Percentiles rank a stretch among this genome's conserved stretches.
Evolutionary conservation across 2,797 vertebrate species (phyloP).

Genomic region (Onychomys torridus): DNA sequence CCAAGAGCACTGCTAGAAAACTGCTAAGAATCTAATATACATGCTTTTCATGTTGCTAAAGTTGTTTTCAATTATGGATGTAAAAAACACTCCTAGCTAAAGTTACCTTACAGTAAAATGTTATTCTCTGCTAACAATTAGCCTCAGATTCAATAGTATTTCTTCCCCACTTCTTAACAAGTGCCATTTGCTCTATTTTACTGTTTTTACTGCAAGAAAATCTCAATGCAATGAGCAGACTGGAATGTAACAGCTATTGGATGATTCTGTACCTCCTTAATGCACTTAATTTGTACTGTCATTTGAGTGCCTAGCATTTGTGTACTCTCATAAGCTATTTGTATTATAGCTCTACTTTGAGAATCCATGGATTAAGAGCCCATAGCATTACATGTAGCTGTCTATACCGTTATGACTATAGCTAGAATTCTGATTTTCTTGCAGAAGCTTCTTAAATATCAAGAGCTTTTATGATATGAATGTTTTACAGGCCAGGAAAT

Average conservation of each 20-base stretch:
- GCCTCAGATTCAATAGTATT: constrained; percentile 42
- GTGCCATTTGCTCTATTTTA: constrained; percentile 57
- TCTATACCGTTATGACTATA: neutral
- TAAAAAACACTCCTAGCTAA: constrained; percentile 12
- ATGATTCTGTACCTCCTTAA: constrained; percentile 28
- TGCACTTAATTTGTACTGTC: constrained; percentile 23
- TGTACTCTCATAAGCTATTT: neutral
- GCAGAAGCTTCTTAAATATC: neutral
- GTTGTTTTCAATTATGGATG: constrained; percentile 62
- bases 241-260: neutral
- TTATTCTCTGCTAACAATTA: constrained; percentile 26
- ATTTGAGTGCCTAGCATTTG: neutral
- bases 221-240: constrained; percentile 13
- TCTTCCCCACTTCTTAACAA: constrained; percentile 57
- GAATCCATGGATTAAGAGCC: neutral
- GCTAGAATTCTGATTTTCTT: neutral
- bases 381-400: neutral
- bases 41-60: constrained; percentile 30
- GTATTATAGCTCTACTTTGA: neutral
- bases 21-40: constrained; percentile 41
- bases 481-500: neutral
- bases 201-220: constrained; percentile 39
- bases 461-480: neutral
- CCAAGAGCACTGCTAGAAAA: constrained; percentile 14
- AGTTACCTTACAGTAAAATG: constrained; percentile 28